Evolutionary conservation across 2,797 vertebrate species (phyloP).

Genomic region (Cirrhinus molitorella): DNA sequence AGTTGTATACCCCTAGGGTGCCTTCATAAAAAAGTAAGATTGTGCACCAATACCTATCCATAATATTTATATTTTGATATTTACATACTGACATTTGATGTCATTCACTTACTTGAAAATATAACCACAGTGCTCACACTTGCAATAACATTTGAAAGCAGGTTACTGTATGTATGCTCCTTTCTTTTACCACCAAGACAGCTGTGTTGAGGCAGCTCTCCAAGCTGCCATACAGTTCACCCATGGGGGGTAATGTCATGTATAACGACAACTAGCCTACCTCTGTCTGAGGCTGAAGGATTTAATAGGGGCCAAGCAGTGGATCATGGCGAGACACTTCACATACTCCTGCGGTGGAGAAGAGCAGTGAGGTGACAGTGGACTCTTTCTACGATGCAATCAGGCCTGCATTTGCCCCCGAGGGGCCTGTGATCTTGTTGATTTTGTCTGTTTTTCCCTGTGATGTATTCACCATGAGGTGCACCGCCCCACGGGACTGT

Average conservation of each 20-base stretch:
- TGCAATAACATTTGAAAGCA: background rate
- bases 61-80: background rate
- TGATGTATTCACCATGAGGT: conserved; percentile 67
- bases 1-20: too few species aligned
- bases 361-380: conserved; percentile 58
- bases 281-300: conserved; percentile 21
- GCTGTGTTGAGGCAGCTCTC: background rate
- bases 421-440: conserved; percentile 67
- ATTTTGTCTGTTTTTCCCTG: conserved; percentile 68
- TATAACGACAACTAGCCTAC: conserved; percentile 4
- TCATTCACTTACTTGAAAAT: background rate
- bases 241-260: background rate
- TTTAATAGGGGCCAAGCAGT: conserved; percentile 64
- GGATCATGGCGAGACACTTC: conserved; percentile 59
- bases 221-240: background rate
- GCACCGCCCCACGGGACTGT: conserved; percentile 45
- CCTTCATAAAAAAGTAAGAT: background rate
- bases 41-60: too few species aligned
- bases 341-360: conserved; percentile 55
- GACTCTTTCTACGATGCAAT: conserved; percentile 69
- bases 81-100: background rate
- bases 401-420: conserved; percentile 65
- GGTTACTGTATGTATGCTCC: background rate
- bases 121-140: background rate
- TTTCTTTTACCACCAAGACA: background rate